These are phyloP conservation scores for Erebia ligea DNA, from an alignment of 2,888 invertebrate genomes.

Conservation along the genomic window DNA sequence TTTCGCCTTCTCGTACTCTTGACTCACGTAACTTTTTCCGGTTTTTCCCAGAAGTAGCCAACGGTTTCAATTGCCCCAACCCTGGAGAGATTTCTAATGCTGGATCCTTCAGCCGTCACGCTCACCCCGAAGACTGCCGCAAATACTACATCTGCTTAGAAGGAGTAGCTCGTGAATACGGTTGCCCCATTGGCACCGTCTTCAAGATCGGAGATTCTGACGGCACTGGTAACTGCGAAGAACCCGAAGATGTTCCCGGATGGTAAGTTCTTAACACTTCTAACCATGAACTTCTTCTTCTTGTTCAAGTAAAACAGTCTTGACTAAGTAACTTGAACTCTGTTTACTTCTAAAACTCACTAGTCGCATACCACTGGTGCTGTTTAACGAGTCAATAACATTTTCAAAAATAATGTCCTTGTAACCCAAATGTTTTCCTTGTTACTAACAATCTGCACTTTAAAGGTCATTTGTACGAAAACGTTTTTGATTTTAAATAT, in stretches of 20 bases:
- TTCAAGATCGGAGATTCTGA: slow-evolving; percentile 97
- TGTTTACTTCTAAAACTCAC: slow-evolving; percentile 61
- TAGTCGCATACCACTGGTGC: slow-evolving; percentile 65
- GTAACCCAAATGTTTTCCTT: slow-evolving; percentile 71
- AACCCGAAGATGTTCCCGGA: slow-evolving; percentile 97
- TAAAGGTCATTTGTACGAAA: slow-evolving; percentile 21
- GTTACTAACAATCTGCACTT: slow-evolving; percentile 78
- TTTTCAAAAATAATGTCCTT: slow-evolving; percentile 51
- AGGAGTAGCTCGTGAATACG: slow-evolving; percentile 95
- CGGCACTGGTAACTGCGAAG: slow-evolving; percentile 96
- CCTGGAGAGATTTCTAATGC: slow-evolving; percentile 91
- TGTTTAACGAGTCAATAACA: slow-evolving; percentile 65
- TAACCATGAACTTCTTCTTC: slow-evolving; percentile 44
- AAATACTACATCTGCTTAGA: slow-evolving; percentile 98
- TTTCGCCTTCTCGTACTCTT: slow-evolving; percentile 59
- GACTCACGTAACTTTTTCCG: slow-evolving; percentile 46
- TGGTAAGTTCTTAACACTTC: slow-evolving; percentile 77
- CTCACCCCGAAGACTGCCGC: slow-evolving; percentile 96
- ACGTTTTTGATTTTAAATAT: slow-evolving; percentile 14
- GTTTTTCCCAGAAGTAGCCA: slow-evolving; percentile 90
- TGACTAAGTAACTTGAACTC: slow-evolving; percentile 64
- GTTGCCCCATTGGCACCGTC: slow-evolving; percentile 97
- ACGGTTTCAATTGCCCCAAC: slow-evolving; percentile 94
- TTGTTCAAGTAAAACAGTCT: slow-evolving; percentile 63
- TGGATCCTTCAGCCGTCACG: slow-evolving; percentile 96